Conservation (phyloP, 2,113 vertebrate species). For the Proteles cristata region DNA sequence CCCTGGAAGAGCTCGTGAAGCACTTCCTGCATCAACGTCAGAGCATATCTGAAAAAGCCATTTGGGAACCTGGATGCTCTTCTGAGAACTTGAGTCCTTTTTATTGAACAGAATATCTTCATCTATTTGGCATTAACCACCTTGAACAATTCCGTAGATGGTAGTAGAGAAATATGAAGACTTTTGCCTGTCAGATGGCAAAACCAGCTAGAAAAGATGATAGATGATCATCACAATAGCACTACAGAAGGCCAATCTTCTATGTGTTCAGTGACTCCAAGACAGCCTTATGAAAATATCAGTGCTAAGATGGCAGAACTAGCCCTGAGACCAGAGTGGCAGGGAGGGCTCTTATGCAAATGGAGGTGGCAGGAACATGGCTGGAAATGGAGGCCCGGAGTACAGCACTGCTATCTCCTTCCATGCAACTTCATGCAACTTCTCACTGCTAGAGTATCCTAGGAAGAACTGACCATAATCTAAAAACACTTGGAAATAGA, state of each 20-base stretch:
- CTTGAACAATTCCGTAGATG: background rate
- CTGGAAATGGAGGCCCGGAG: background rate
- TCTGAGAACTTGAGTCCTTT: background rate
- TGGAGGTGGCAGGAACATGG: background rate
- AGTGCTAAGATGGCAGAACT: background rate
- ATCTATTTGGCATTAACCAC: background rate
- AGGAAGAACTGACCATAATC: background rate
- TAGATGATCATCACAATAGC: background rate
- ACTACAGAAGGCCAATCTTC: background rate
- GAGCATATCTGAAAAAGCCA: background rate
- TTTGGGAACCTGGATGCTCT: background rate
- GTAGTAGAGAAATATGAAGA: background rate
- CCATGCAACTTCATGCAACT: background rate
- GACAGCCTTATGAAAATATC: background rate
- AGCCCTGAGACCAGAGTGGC: background rate
- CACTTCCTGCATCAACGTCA: background rate
- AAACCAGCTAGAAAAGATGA: background rate
- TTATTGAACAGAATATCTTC: background rate
- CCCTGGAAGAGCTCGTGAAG: background rate
- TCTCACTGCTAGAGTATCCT: background rate
- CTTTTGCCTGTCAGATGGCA: background rate
- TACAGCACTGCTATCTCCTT: background rate
- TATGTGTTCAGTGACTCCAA: background rate
- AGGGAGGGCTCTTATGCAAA: background rate
- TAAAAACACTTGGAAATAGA: slow-evolving; percentile 21